Base-by-base conservation (phyloP, 2,797 vertebrate genomes). In the Pelochelys cantorii region DNA sequence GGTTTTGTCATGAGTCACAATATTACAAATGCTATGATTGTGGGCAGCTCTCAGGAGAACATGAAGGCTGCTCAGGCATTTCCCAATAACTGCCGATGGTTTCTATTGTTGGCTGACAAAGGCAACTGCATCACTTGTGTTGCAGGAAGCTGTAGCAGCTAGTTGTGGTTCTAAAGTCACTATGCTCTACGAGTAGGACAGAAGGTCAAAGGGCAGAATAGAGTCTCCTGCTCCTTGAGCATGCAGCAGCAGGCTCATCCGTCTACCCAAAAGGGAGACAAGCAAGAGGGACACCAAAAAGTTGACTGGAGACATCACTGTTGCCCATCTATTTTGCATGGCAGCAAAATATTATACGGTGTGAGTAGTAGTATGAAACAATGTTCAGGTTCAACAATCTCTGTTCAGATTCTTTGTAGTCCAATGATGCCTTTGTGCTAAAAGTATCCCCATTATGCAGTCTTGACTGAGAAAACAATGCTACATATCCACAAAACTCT, bases 291-390 rank as follows among this genome's bases (percentile, higher is more conserved):
- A 68, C 90, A 90, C 77, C 56, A 34, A 87, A 77, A 94, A 92
- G 52, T 22, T 12, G 60, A 1, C 2, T 52, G 81, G 31, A 29
- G 13, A 65, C 0, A 0, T 53, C 5, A 25, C 9, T 22, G 23
- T 54, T 77, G 29, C 1, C n/a, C 59, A 13, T 15, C 84, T 71
- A 22, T 71, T 71, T 86, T 74, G 81, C 71, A 86, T 15, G 62
- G 25, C 0, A 77, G 22, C 0, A 0, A 9, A 91, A 92, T 90
- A 13, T 29, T 54, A 5, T 11, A 60, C 20, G 3, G 23, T 11
- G 59, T 0, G 81, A 71, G 12, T 14, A 87, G 9, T 3, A 17
- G 2, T n/a, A 54, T 23, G 83, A 95, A 87, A 23, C 18, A 20
- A 25, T 55, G 37, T 68, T 20, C 20, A 14, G 17, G n/a, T 59